phyloP scores from a whole-genome alignment of 2,113 vertebrate genomes.

The Hystrix cristata region DNA sequence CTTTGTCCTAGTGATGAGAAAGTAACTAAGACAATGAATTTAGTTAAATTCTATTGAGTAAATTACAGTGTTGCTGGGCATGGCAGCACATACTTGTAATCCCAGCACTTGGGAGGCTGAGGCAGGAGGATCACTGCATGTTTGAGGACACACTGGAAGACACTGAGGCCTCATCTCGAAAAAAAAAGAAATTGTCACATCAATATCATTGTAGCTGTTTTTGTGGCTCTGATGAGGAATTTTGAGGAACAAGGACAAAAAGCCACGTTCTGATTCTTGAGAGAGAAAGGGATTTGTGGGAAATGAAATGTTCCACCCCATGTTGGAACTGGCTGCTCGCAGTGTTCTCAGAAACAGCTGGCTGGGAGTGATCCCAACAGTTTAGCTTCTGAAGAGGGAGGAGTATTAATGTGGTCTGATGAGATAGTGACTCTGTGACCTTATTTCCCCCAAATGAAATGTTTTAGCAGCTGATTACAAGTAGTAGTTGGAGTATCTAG shows the following conservation, averaged over 20 bases:
- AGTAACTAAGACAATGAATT: not conserved
- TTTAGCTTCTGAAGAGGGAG: constrained; percentile 67
- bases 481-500: constrained; percentile 6
- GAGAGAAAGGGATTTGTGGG: not conserved
- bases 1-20: not conserved
- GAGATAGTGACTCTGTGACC: constrained; percentile 66
- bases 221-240: not conserved
- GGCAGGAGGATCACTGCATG: not conserved
- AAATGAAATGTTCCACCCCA: not conserved
- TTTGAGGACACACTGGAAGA: not conserved
- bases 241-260: not conserved
- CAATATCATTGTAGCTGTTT: not conserved
- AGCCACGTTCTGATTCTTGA: not conserved
- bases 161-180: not conserved
- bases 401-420: constrained; percentile 55
- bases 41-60: not conserved
- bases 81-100: not conserved
- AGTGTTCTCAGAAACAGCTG: constrained; percentile 46
- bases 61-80: not conserved
- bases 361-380: constrained; percentile 40
- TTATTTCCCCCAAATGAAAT: constrained; percentile 55
- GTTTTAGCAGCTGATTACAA: constrained; percentile 69
- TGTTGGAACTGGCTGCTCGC: not conserved
- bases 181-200: not conserved
- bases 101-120: not conserved